Conservation (phyloP, 37 sponge, comb jelly and placozoan species). For the Crambe crambe region DNA sequence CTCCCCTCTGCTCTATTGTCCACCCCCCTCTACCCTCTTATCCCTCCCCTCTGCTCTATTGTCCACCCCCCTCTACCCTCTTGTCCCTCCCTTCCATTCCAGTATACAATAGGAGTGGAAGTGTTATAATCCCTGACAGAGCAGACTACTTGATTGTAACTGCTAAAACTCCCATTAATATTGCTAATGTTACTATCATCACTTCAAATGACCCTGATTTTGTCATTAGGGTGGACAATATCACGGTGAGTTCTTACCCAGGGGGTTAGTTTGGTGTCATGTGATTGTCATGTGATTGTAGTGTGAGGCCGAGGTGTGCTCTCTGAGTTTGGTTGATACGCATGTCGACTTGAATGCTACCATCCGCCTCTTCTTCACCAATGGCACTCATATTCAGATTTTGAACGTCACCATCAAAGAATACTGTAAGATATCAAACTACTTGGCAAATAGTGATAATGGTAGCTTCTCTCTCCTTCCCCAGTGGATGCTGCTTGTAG, state of each 20-base stretch:
- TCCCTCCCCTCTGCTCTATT: too few relatives aligned
- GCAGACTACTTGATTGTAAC: background rate
- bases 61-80: too few relatives aligned
- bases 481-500: background rate
- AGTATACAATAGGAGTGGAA: too few relatives aligned
- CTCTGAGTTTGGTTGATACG: background rate
- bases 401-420: background rate
- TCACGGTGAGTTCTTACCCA: too few relatives aligned
- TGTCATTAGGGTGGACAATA: too few relatives aligned
- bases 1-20: too few relatives aligned
- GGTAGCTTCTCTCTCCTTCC: background rate
- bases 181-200: background rate
- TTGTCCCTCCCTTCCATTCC: too few relatives aligned
- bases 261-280: too few relatives aligned
- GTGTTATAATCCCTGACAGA: background rate
- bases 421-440: background rate
- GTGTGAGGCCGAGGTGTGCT: background rate
- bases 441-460: background rate
- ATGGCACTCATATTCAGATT: background rate
- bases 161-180: background rate
- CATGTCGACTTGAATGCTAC: background rate
- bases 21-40: too few relatives aligned
- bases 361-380: background rate
- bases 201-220: too few relatives aligned
- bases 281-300: background rate